Conservation (phyloP, 2,113 vertebrate species). For the Gadus macrocephalus region DNA sequence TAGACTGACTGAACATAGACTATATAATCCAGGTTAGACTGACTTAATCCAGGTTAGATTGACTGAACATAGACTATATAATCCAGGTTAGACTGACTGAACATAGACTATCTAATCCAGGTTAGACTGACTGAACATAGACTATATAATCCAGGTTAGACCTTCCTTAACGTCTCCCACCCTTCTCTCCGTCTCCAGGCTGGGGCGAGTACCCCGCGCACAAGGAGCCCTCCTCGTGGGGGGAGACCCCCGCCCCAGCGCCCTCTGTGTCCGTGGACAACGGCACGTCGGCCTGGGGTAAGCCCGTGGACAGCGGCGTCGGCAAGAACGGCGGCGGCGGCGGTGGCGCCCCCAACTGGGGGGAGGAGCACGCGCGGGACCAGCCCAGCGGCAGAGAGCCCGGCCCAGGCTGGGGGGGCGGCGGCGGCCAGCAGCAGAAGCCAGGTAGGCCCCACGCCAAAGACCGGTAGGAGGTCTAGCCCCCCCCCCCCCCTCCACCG, state of each 20-base stretch:
- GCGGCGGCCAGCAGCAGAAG: constrained; percentile 67
- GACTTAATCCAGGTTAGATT: too few species aligned
- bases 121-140: too few species aligned
- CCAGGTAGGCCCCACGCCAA: constrained; percentile 68
- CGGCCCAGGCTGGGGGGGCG: constrained; percentile 66
- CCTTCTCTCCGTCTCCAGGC: constrained; percentile 65
- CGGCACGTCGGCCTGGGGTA: constrained; percentile 94
- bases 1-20: too few species aligned
- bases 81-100: neutral
- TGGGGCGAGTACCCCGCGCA: constrained; percentile 81
- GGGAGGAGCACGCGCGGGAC: constrained; percentile 78
- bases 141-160: too few species aligned
- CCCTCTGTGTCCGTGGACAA: constrained; percentile 90
- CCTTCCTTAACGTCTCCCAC: neutral
- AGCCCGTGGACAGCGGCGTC: constrained; percentile 77
- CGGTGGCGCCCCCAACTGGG: constrained; percentile 69
- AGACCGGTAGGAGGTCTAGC: too few species aligned
- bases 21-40: too few species aligned
- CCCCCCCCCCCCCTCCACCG: too few species aligned
- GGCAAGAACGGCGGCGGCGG: constrained; percentile 10
- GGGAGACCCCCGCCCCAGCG: constrained; percentile 68
- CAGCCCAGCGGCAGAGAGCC: constrained; percentile 59
- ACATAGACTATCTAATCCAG: too few species aligned
- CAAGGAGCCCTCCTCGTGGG: constrained; percentile 75
- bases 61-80: too few species aligned